Base-by-base conservation (phyloP, 2,113 vertebrate species). In the Anarrhichthys ocellatus region DNA sequence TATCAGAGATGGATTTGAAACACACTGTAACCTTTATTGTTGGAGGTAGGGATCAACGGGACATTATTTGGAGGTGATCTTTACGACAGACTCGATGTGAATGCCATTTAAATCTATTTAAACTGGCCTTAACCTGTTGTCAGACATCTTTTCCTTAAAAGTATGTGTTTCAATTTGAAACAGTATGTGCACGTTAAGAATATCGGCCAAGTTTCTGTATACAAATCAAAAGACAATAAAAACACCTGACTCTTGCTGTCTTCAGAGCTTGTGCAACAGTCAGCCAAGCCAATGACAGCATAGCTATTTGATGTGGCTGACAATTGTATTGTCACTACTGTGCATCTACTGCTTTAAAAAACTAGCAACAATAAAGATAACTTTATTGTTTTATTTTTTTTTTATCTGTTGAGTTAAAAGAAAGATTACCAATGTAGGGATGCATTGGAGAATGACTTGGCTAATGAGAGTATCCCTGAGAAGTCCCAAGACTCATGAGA, bases 401-500 rank as follows among this genome's bases (percentile, higher is more conserved):
- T 29, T 48, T 29, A 8, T 67, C 3, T 67, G 14, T 18, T 17
- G 1, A 18, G 20, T 54, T 13, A 32, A 32, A 32, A 32, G 48
- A 38, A 80, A 71, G 56, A 73, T 58, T 68, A 85, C 66, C 69
- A 76, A 71, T 18, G 42, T 66, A 72, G 18, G 54, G 61, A 78
- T 22, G 56, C 80, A 66, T 29, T 76, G n/a, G 69, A 83, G 62
- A 66, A 77, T 73, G 73, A 73, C 59, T 72, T 69, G 54, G 70
- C 61, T 80, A 78, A 87, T 88, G 71, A 76, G 73, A 66, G 29
- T 67, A 72, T 77, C 63, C 62, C 79, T 46, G 74, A 78, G 38
- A 76, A 85, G 62, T 86, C 71, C 81, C 46, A 32, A 40, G 29
- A 76, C 54, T 78, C 73, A 69, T 73, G 44, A 15, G 44, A 46